Conservation (phyloP, 2,888 invertebrate genomes). For the Watsonalla binaria region DNA sequence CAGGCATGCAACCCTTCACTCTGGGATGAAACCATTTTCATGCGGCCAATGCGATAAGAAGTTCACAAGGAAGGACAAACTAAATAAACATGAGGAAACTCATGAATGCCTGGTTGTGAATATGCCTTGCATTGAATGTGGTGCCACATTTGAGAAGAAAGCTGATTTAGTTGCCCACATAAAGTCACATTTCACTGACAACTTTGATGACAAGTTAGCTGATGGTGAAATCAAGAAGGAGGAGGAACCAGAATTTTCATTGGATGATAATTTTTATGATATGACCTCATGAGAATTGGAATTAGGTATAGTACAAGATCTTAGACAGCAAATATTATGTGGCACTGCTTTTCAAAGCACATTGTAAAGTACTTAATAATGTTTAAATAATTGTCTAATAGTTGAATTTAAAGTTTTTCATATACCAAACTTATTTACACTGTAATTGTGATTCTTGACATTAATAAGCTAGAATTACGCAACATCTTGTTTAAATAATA, state of each 20-base stretch:
- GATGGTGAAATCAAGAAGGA: slow-evolving; percentile 62
- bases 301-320: slow-evolving; percentile 19
- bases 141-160: slow-evolving; percentile 78
- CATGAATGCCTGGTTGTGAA: slow-evolving; percentile 80
- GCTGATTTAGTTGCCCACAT: slow-evolving; percentile 79
- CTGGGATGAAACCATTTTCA: slow-evolving; percentile 82
- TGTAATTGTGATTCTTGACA: neutral
- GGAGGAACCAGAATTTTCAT: slow-evolving; percentile 51
- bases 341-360: neutral
- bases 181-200: slow-evolving; percentile 76
- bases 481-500: neutral
- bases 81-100: slow-evolving; percentile 82
- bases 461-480: neutral
- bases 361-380: neutral
- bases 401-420: too few relatives aligned
- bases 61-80: slow-evolving; percentile 84
- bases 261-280: slow-evolving; percentile 65
- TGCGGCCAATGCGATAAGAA: slow-evolving; percentile 83
- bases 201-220: slow-evolving; percentile 61
- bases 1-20: slow-evolving; percentile 82
- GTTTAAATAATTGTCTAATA: neutral
- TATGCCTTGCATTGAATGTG: slow-evolving; percentile 81
- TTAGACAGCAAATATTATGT: slow-evolving; percentile 8
- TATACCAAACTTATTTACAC: too few relatives aligned
- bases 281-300: slow-evolving; percentile 54